Evolutionary conservation across 2,888 invertebrate species (phyloP).

Genomic region (Cataglyphis cursor): DNA sequence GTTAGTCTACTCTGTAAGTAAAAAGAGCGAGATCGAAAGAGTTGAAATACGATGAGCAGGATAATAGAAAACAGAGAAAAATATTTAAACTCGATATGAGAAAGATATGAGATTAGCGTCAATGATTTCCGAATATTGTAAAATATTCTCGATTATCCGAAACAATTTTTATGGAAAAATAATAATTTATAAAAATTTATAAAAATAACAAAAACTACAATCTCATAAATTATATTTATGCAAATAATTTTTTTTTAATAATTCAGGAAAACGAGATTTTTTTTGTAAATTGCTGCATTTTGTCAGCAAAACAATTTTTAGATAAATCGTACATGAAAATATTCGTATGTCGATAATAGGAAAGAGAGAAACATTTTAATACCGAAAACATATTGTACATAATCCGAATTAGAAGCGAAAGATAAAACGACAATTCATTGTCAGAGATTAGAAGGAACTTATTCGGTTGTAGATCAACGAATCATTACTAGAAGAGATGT

Average conservation of each 20-base stretch:
- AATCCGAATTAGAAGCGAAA: slow-evolving; percentile 44
- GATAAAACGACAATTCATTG: slow-evolving; percentile 47
- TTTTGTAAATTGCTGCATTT: neutral
- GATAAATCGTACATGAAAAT: slow-evolving; percentile 65
- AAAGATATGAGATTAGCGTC: slow-evolving; percentile 9
- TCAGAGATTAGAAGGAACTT: slow-evolving; percentile 45
- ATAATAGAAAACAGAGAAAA: slow-evolving; percentile 3
- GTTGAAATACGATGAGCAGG: slow-evolving; percentile 16
- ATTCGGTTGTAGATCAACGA: slow-evolving; percentile 40
- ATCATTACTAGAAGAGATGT: neutral
- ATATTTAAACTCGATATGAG: neutral
- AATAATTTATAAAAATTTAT: too few species aligned
- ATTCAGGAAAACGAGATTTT: neutral
- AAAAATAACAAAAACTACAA: neutral
- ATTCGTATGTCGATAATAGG: slow-evolving; percentile 51
- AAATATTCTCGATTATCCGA: neutral
- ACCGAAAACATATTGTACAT: slow-evolving; percentile 32
- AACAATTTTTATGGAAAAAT: neutral
- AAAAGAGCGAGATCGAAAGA: slow-evolving; percentile 18
- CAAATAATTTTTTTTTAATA: neutral
- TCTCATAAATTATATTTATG: neutral
- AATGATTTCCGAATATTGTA: slow-evolving; percentile 26
- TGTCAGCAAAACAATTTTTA: slow-evolving; percentile 20
- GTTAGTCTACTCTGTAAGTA: slow-evolving; percentile 62
- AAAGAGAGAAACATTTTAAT: slow-evolving; percentile 40